Evolutionary conservation across 53 echinoderm and acorn worm genomes (phyloP), one percentile per base, ranked within the genome.

Genomic region (Astropecten irregularis): DNA sequence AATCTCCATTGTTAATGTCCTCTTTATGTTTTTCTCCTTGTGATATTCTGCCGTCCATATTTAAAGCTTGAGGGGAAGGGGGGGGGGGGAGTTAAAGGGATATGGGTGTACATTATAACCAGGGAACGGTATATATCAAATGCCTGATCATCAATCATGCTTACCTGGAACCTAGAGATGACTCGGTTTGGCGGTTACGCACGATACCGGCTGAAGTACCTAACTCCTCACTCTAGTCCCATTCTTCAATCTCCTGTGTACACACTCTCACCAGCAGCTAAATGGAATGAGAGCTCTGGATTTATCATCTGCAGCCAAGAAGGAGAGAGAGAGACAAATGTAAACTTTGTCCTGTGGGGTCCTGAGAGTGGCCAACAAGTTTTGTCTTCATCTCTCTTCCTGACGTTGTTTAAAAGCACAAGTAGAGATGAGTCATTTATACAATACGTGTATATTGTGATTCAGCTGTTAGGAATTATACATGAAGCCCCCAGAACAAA

Each of bases 381-480:
- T 58, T 77, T 77, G 40, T 55, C 21, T 55, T 14, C 36, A 20
- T 36, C 16, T 53, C 19, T 53, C 16, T 70, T 47, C 31, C 33
- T 46, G 30, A 11, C 11, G 42, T 42, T 42, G 42, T 42, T 42
- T 42, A 42, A 42, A 11, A n/a, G n/a, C n/a, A n/a, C 8, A 44
- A 62, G 48, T 61, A 61, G 49, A 21, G 79, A 44, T 79, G 79
- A 79, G 60, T 79, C 79, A 79, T 79, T 79, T 62, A 79, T 62
- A 23, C 38, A 56, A 57, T 74, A 56, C 56, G 27, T 40, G n/a
- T n/a, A n/a, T n/a, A n/a, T 50, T 18, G 40, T 40, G 30, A 42
- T 28, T 19, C 18, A 56, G 62, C 44, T 62, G 79, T 62, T 22
- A 46, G 62, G 79, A 79, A 79, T 79, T 79, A 79, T 62, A 79